Percentiles rank a stretch among this genome's conserved stretches.
Conservation (phyloP, 2,113 vertebrate genomes). For the Dromaius novaehollandiae region DNA sequence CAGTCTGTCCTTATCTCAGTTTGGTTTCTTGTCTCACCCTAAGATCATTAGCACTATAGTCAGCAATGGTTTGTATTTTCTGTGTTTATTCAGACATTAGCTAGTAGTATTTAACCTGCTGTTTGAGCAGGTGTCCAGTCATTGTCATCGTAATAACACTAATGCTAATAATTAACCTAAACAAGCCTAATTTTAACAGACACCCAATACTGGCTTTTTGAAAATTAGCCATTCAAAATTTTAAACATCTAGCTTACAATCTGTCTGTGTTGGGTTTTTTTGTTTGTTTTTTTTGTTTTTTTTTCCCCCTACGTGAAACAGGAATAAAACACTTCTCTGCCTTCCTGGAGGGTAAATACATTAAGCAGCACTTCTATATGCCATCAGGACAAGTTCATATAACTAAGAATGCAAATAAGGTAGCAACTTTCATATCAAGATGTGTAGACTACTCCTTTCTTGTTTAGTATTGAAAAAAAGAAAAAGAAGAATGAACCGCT, state of each 20-base stretch:
- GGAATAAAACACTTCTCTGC: background rate
- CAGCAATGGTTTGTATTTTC: background rate
- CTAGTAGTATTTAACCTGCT: conserved; percentile 39
- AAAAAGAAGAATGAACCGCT: background rate
- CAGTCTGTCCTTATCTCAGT: background rate
- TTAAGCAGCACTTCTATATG: background rate
- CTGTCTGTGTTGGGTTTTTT: background rate
- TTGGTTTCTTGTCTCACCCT: background rate
- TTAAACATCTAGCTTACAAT: background rate
- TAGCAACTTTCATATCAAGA: background rate
- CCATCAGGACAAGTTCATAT: background rate
- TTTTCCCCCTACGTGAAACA: background rate
- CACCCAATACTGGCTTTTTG: background rate
- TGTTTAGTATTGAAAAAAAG: background rate
- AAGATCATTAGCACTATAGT: background rate
- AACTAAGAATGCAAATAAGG: background rate
- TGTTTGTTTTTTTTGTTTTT: background rate
- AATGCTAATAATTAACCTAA: conserved; percentile 39
- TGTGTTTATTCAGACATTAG: conserved; percentile 26
- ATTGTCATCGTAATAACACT: conserved; percentile 9
- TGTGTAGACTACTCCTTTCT: background rate
- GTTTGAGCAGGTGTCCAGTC: conserved; percentile 42
- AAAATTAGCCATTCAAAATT: conserved; percentile 18
- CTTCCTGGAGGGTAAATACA: background rate
- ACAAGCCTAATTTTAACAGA: conserved; percentile 40